Percentiles rank a stretch among this genome's conserved stretches.
phyloP scores from a whole-genome alignment of 1,140 invertebrate genomes.

The Camponotus vicinus region DNA sequence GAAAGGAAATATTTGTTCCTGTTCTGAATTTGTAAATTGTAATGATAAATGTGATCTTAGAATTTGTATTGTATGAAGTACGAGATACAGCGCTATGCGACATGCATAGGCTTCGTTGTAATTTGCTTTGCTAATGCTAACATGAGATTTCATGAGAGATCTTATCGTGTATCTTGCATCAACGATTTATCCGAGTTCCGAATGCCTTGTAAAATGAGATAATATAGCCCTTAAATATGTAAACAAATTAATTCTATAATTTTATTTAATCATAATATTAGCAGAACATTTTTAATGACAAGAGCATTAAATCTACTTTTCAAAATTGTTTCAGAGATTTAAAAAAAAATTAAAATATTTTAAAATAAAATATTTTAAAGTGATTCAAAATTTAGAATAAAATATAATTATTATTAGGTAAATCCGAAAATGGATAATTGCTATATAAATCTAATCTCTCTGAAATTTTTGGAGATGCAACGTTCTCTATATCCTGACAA shows the following conservation, averaged over 20 bases:
- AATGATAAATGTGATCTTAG: not conserved
- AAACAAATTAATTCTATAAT: not conserved
- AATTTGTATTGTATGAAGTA: not conserved
- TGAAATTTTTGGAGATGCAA: constrained; percentile 7
- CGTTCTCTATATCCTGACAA: not conserved
- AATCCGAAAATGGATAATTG: not conserved
- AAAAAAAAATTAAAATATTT: not conserved
- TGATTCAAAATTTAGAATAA: not conserved
- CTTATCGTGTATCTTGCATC: not conserved
- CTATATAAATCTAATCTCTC: not conserved
- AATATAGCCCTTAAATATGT: not conserved
- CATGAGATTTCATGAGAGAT: not conserved
- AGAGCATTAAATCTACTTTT: not conserved
- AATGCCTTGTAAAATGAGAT: not conserved
- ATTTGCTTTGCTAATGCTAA: not conserved
- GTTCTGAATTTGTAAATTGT: not conserved
- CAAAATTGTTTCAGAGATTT: not conserved
- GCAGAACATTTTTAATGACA: not conserved
- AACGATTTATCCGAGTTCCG: not conserved
- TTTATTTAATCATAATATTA: not conserved
- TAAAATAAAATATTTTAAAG: not conserved
- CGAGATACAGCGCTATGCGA: not conserved
- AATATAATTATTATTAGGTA: not conserved
- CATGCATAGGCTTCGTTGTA: not conserved
- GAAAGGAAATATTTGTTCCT: not conserved